phyloP scores from a whole-genome alignment of 2,113 vertebrate species.

The Trichechus manatus region DNA sequence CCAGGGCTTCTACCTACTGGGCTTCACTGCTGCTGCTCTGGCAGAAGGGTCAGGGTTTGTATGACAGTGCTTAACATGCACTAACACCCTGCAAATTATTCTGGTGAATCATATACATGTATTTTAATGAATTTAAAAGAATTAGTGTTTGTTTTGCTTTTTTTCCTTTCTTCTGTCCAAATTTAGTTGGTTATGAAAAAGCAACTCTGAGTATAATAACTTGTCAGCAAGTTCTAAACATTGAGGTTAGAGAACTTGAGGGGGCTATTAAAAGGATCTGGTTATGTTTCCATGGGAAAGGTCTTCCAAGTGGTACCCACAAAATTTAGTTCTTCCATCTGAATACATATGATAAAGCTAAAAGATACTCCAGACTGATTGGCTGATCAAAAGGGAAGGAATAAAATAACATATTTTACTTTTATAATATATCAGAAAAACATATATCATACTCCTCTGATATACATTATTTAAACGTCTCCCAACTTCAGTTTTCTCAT shows the following conservation, averaged over 20 bases:
- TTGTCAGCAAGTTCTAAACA: not conserved
- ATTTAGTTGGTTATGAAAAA: constrained; percentile 3
- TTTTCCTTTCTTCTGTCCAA: not conserved
- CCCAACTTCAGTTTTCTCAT: not conserved
- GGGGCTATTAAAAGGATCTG: not conserved
- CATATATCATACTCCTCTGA: not conserved
- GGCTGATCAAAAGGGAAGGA: not conserved
- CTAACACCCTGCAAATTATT: not conserved
- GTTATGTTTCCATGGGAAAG: not conserved
- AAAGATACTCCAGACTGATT: not conserved
- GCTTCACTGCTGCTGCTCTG: not conserved
- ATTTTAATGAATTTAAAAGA: not conserved
- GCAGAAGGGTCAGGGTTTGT: not conserved
- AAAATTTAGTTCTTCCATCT: not conserved
- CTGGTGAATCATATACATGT: not conserved
- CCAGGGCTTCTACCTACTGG: not conserved
- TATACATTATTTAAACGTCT: not conserved
- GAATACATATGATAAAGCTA: not conserved
- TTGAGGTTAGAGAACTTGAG: not conserved
- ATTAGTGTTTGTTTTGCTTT: not conserved
- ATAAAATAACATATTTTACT: not conserved
- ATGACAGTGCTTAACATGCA: not conserved
- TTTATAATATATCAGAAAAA: not conserved
- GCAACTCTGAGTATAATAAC: not conserved
- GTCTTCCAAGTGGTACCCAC: not conserved